Percentiles rank a stretch among this genome's conserved stretches.
Evolutionary conservation across 2,888 invertebrate species (phyloP).

Genomic region (Brachyptera risi): DNA sequence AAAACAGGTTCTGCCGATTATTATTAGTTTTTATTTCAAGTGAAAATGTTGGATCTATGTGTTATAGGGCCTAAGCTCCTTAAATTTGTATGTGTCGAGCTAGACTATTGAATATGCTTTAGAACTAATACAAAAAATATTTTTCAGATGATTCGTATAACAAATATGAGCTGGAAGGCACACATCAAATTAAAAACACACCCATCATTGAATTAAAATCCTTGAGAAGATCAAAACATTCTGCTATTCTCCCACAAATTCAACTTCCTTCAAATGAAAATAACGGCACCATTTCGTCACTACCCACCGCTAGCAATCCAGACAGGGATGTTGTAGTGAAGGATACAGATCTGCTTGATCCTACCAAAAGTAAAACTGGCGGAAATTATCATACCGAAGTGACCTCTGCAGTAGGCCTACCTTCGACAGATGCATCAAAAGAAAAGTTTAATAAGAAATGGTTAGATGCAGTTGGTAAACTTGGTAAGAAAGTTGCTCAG

Average conservation of each 20-base stretch:
- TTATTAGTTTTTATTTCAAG: too few species aligned
- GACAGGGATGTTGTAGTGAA: neutral
- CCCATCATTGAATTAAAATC: neutral
- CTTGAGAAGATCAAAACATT: neutral
- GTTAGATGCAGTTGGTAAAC: too few species aligned
- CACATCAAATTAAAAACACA: neutral
- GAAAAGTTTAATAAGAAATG: too few species aligned
- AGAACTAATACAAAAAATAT: too few species aligned
- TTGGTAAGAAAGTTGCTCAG: too few species aligned
- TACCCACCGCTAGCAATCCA: neutral
- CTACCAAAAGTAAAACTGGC: neutral
- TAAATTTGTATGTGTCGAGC: too few species aligned
- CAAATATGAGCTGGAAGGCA: neutral
- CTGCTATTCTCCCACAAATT: neutral
- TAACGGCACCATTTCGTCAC: neutral
- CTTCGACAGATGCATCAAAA: neutral
- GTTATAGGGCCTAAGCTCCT: too few species aligned
- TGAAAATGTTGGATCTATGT: too few species aligned
- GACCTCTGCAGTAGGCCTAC: neutral
- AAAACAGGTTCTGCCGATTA: too few species aligned
- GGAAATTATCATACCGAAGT: neutral
- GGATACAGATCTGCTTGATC: neutral
- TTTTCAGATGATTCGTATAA: conserved; percentile 1
- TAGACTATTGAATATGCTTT: too few species aligned
- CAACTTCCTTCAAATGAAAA: neutral